phyloP scores from a whole-genome alignment of 2,797 vertebrate genomes.

The Tapera naevia region DNA sequence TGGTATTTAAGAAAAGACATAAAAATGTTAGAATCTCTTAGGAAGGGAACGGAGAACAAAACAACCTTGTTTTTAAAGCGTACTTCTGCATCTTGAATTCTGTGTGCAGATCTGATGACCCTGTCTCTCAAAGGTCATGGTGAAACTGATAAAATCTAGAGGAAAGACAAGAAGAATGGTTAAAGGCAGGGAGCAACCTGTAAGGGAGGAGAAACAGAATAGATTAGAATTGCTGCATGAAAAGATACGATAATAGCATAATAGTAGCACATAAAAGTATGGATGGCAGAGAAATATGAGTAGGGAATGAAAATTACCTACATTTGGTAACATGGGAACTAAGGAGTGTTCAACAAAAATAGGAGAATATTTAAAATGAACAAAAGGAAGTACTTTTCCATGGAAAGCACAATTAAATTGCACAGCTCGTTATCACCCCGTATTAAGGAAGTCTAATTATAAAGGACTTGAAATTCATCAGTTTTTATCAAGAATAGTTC shows the following conservation, averaged over 20 bases:
- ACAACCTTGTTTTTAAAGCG: not conserved
- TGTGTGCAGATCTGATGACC: slow-evolving; percentile 8
- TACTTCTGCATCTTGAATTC: not conserved
- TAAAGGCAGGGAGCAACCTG: not conserved
- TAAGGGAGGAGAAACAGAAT: not conserved
- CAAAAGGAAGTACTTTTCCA: not conserved
- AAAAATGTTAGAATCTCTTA: not conserved
- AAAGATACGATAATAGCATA: not conserved
- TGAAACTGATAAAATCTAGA: not conserved
- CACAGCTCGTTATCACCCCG: not conserved
- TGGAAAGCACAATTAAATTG: not conserved
- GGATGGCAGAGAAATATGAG: not conserved
- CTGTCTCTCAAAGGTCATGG: slow-evolving; percentile 12
- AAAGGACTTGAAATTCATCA: not conserved
- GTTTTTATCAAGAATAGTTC: not conserved
- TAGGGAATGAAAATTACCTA: not conserved
- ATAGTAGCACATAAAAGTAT: not conserved
- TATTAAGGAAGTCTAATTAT: not conserved
- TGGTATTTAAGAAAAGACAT: not conserved
- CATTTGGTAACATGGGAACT: not conserved
- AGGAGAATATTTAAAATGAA: not conserved
- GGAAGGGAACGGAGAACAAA: not conserved
- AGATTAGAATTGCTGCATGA: not conserved
- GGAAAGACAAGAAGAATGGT: not conserved
- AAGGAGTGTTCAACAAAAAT: not conserved